Base-by-base conservation (phyloP, 2,797 vertebrate genomes). In the Caiman crocodilus region DNA sequence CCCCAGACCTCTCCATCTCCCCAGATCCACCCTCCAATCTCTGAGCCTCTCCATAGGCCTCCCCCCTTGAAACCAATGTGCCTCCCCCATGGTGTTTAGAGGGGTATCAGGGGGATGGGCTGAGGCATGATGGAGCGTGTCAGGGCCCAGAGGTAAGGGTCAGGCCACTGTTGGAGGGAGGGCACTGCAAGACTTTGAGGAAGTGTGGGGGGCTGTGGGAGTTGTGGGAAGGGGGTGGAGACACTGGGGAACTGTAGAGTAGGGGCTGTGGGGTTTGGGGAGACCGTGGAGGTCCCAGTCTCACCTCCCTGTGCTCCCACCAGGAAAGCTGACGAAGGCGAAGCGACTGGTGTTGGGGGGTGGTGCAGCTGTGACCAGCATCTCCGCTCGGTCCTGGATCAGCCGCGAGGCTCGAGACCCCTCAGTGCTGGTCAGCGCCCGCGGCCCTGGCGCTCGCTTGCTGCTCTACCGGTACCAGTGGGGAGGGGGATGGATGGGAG, bases 381-480 rank as follows among this genome's bases (percentile, higher is more conserved):
- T 99, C 90, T 99, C 99, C 0, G 99, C 99, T n/a, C 98, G 99
- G 5, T 99, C 99, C 67, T 99, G 99, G 99, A 99, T 99, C 94
- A 99, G 99, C 94, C 98, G 99, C 0, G 99, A 99, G 97, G 99
- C 99, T 84, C 98, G 99, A 8, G 99, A 99, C 96, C 99, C 99
- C 14, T 99, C 99, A 0, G 98, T 99, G 90, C 98, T 99, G 81
- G 97, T 99, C 92, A 99, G 99, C 3, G 98, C 99, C 84, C 99
- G 42, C 9, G 42, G 99, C 82, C 98, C 99, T 92, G 99, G 99
- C 97, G 42, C 42, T 42, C 99, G 99, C 89, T 98, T 99, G 79
- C 98, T 99, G 89, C 98, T 99, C 17, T 99, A 99, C 97, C 98
- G 99, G 99, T 99, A 86, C 84, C 14, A 3, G 8, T 16, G 50